phyloP scores from a whole-genome alignment of 2,888 invertebrate species.

The Hyppa rectilinea region DNA sequence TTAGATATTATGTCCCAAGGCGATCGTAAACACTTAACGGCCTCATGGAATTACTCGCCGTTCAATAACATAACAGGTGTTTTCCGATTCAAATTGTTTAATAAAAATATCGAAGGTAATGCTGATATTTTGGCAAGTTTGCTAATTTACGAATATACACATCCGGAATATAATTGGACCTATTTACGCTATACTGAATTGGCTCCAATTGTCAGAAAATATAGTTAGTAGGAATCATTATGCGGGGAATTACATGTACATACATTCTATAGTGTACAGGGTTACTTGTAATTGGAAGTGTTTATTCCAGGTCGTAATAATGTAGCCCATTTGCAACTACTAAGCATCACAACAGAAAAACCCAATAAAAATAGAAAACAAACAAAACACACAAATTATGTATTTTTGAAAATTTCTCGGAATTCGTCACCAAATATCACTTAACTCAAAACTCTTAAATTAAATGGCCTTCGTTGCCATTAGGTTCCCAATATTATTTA shows the following conservation, averaged over 20 bases:
- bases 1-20: not conserved
- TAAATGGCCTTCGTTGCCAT: no score
- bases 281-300: no score
- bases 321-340: no score
- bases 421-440: no score
- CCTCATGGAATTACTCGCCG: not conserved
- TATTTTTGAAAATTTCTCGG: no score
- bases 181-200: conserved; percentile 4
- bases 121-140: not conserved
- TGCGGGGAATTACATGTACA: conserved; percentile 4
- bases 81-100: not conserved
- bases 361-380: no score
- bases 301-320: no score
- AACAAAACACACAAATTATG: no score
- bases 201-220: conserved; percentile 3
- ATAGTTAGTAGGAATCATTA: conserved; percentile 8
- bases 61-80: not conserved
- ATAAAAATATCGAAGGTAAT: not conserved
- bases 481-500: no score
- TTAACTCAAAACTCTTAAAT: no score
- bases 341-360: no score
- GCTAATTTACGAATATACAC: not conserved
- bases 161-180: conserved; percentile 3
- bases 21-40: not conserved
- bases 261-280: no score